Conservation (phyloP, 37 sponge, comb jelly and placozoan species). For the Mnemiopsis leidyi region DNA sequence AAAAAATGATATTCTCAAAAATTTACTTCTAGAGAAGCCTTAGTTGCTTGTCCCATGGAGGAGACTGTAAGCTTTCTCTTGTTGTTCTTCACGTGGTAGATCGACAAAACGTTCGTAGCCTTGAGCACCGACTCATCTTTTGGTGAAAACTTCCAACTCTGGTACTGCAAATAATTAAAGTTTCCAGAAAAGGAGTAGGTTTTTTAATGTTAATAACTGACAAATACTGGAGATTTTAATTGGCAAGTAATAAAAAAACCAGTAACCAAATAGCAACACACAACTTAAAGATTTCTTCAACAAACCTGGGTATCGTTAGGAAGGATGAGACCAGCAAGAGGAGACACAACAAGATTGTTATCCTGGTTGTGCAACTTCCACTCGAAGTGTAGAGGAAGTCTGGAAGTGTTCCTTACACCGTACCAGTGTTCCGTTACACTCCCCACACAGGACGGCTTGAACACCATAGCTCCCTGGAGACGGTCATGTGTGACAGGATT, state of each 20-base stretch:
- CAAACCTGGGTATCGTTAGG: constrained; percentile 78
- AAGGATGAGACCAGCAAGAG: constrained; percentile 65
- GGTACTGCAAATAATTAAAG: constrained; percentile 2
- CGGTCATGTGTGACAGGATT: neutral
- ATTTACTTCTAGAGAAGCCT: constrained; percentile 50
- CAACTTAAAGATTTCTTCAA: too few species aligned
- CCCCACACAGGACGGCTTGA: constrained; percentile 79
- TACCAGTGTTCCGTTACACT: constrained; percentile 66
- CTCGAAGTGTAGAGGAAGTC: constrained; percentile 68
- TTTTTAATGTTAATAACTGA: too few species aligned
- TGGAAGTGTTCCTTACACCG: constrained; percentile 70
- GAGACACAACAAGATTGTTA: constrained; percentile 65
- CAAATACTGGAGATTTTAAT: too few species aligned
- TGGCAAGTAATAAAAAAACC: too few species aligned
- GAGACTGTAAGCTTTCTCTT: constrained; percentile 2
- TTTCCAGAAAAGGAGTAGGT: too few species aligned
- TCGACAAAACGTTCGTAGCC: neutral
- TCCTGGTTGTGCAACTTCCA: neutral
- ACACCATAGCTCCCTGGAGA: constrained; percentile 72
- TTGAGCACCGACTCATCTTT: constrained; percentile 17
- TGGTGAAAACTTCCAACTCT: constrained; percentile 32
- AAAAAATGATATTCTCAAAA: too few species aligned
- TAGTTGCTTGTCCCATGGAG: constrained; percentile 44
- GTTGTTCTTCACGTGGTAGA: constrained; percentile 16
- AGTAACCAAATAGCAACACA: too few species aligned